Evolutionary conservation across 2,888 invertebrate genomes (phyloP).

Genomic region (Spilarctia lutea): DNA sequence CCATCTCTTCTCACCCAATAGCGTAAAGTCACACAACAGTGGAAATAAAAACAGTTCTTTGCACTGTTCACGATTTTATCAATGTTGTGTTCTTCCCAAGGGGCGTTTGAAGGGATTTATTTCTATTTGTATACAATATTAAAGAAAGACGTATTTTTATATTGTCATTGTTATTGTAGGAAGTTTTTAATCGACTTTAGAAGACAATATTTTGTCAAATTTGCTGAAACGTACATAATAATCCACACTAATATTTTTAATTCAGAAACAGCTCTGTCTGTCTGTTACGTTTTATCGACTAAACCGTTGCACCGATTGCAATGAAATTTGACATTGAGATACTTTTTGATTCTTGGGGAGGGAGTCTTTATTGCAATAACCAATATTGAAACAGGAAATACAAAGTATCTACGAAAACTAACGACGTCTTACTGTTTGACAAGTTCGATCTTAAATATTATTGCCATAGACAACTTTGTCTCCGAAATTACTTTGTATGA

Average conservation of each 20-base stretch:
- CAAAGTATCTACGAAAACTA: not conserved
- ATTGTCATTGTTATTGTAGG: not conserved
- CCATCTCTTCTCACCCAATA: slow-evolving; percentile 7
- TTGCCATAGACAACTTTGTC: not conserved
- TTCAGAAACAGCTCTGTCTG: too few relatives aligned
- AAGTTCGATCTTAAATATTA: not conserved
- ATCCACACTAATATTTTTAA: too few relatives aligned
- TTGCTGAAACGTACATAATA: not conserved
- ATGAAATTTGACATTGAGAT: too few relatives aligned
- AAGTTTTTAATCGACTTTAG: not conserved
- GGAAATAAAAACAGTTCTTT: slow-evolving; percentile 12
- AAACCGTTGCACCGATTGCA: too few relatives aligned
- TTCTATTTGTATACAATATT: not conserved
- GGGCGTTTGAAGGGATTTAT: not conserved
- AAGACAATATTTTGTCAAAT: not conserved
- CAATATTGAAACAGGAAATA: not conserved
- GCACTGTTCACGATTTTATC: slow-evolving; percentile 5
- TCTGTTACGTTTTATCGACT: too few relatives aligned
- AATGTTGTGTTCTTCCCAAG: not conserved
- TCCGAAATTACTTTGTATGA: not conserved
- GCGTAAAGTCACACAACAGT: slow-evolving; percentile 7
- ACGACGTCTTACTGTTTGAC: not conserved
- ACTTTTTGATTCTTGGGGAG: too few relatives aligned
- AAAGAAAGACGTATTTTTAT: not conserved
- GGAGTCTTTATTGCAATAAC: too few relatives aligned